A percentile compares a stretch with the other conserved stretches of the same genome.
Evolutionary conservation across 2,113 vertebrate genomes (phyloP).

Genomic region (Scalopus aquaticus): DNA sequence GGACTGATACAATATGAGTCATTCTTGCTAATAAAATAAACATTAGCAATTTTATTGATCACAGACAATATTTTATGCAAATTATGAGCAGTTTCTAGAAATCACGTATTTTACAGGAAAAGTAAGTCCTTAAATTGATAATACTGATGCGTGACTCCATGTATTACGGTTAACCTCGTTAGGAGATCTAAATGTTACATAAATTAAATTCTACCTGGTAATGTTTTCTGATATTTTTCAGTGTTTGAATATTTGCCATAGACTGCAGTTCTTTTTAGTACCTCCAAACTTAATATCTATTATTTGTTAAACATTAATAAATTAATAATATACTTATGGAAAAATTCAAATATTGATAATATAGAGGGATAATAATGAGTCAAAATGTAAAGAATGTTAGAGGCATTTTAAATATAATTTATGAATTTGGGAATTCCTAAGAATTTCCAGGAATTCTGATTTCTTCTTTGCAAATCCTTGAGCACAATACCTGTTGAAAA

Average conservation of each 20-base stretch:
- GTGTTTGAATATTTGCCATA: not conserved
- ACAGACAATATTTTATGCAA: not conserved
- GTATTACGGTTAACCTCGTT: not conserved
- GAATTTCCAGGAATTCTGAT: constrained; percentile 13
- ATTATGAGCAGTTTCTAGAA: not conserved
- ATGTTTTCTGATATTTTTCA: not conserved
- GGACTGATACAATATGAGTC: not conserved
- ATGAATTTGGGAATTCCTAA: not conserved
- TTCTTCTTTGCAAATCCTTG: not conserved
- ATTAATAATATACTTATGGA: constrained; percentile 5
- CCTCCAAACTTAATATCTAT: not conserved
- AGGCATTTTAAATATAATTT: constrained; percentile 17
- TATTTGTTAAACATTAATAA: constrained; percentile 3
- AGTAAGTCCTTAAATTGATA: not conserved
- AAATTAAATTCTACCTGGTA: not conserved
- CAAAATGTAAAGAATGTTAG: not conserved
- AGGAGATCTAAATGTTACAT: not conserved
- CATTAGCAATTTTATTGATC: not conserved
- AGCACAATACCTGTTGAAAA: constrained; percentile 1
- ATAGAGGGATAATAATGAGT: not conserved
- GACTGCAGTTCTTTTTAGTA: not conserved
- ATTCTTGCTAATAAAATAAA: not conserved
- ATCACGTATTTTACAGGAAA: not conserved
- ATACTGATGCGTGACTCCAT: not conserved
- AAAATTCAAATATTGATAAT: not conserved